Evolutionary conservation across 2,113 vertebrate genomes (phyloP), one percentile per base, ranked within the genome.

Genomic region (Hydropotes inermis): DNA sequence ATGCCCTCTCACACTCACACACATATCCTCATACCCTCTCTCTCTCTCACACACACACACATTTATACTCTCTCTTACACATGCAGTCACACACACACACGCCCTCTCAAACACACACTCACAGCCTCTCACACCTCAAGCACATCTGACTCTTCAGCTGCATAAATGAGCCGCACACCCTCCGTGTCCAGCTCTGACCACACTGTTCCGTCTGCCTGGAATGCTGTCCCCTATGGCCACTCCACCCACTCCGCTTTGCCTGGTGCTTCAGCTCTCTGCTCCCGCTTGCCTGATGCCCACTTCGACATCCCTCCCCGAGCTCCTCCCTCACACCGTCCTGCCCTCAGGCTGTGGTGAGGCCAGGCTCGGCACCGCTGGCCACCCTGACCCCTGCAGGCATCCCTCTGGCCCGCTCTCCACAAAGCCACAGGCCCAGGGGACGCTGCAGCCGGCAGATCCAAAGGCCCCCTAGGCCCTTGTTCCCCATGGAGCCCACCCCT

Each of bases 181-280:
- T 47, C 27, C 10, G 1, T 0, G 10, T 2, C 11, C n/a, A 17
- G 11, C 36, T 19, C 12, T 0, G 33, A 9, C 19, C 30, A 0
- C 0, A 11, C 39, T 2, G 21, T 14, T 61, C 36, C 61, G 39
- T 76, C 60, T 14, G 47, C 74, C 1, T 6, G 25, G 13, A 17
- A 19, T 12, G 25, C 57, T 21, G 17, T 50, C 52, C 21, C 45
- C 28, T 30, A 12, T 15, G 14, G 14, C 27, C 25, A 5, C 15
- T 12, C 6, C 50, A 25, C 6, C 21, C 43, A 3, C 19, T 19
- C 2, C 0, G 3, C 45, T 39, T 17, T 5, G 16, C 45, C 55
- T 30, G 25, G 1, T 28, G 21, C n/a, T 28, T 36, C 43, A n/a
- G 21, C 7, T 17, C 27, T 82, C 74, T 33, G 74, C 14, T 52